phyloP scores from a whole-genome alignment of 2,888 invertebrate genomes.

The Tiliacea aurago region DNA sequence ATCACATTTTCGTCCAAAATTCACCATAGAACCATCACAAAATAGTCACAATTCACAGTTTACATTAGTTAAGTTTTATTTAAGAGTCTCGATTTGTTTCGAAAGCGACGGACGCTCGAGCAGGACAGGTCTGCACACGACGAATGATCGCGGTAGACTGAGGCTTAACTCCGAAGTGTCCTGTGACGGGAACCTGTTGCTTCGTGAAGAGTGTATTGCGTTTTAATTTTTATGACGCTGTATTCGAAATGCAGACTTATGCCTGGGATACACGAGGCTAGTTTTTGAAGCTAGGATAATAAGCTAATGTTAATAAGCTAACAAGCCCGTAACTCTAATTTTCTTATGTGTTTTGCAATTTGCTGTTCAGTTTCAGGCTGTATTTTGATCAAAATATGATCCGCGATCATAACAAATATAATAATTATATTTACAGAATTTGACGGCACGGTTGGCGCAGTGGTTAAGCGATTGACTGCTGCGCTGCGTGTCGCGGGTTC shows the following conservation, averaged over 20 bases:
- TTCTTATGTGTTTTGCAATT: too few species aligned
- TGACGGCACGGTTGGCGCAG: too few species aligned
- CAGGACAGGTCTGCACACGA: conserved; percentile 30
- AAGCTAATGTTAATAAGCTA: too few species aligned
- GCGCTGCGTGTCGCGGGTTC: too few species aligned
- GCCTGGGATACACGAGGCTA: too few species aligned
- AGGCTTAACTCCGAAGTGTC: neutral
- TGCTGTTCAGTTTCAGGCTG: too few species aligned
- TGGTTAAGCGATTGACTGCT: too few species aligned
- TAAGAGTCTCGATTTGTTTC: conserved; percentile 14
- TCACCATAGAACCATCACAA: conserved; percentile 10
- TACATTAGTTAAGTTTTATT: conserved; percentile 13
- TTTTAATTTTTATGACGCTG: neutral
- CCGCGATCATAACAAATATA: too few species aligned
- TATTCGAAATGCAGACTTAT: neutral
- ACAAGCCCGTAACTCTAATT: too few species aligned
- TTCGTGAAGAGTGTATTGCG: conserved; percentile 1
- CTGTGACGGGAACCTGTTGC: conserved; percentile 13
- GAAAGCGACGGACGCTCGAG: neutral
- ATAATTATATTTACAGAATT: too few species aligned
- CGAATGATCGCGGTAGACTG: conserved; percentile 33
- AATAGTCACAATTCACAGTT: conserved; percentile 12
- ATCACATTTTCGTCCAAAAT: conserved; percentile 32
- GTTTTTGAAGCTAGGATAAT: too few species aligned
- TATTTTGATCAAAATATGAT: too few species aligned